Percentiles rank a stretch among this genome's conserved stretches.
These are phyloP conservation scores for Xanthia togata DNA, from an alignment of 2,888 invertebrate species.

Conservation along the genomic window DNA sequence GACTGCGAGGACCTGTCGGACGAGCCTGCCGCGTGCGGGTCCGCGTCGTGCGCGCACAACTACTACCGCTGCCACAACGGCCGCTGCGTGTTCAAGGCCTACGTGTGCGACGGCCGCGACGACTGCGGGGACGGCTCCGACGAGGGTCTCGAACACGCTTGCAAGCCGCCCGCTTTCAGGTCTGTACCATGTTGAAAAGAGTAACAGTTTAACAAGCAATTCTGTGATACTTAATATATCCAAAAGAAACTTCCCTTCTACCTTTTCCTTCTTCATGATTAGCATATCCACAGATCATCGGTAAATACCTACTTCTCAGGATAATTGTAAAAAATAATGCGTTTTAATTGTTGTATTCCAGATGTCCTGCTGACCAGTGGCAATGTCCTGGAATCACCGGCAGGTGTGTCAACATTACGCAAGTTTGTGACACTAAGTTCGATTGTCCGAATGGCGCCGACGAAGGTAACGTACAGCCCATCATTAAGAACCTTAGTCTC, in stretches of 20 bases:
- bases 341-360: conserved; percentile 58
- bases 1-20: conserved; percentile 98
- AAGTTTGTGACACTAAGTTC: conserved; percentile 96
- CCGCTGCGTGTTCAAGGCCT: conserved; percentile 97
- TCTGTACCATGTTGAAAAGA: conserved; percentile 45
- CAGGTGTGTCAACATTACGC: conserved; percentile 95
- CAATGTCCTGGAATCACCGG: conserved; percentile 95
- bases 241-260: background rate
- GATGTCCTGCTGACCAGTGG: conserved; percentile 95
- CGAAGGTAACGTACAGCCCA: conserved; percentile 92
- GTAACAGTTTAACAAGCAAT: background rate
- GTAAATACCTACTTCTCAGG: background rate
- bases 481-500: background rate
- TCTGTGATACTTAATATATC: background rate
- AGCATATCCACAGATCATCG: background rate
- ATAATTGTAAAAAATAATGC: background rate
- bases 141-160: conserved; percentile 95
- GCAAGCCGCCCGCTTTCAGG: conserved; percentile 93
- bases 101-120: conserved; percentile 98
- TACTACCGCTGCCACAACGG: conserved; percentile 96
- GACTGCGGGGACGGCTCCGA: conserved; percentile 98
- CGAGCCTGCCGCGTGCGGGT: conserved; percentile 96
- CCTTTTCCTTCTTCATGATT: background rate
- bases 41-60: conserved; percentile 93
- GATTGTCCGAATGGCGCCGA: conserved; percentile 98